Percentiles rank a stretch among this genome's conserved stretches.
Conservation (phyloP, 2,113 vertebrate species). For the Phrynosoma blainvillii region DNA sequence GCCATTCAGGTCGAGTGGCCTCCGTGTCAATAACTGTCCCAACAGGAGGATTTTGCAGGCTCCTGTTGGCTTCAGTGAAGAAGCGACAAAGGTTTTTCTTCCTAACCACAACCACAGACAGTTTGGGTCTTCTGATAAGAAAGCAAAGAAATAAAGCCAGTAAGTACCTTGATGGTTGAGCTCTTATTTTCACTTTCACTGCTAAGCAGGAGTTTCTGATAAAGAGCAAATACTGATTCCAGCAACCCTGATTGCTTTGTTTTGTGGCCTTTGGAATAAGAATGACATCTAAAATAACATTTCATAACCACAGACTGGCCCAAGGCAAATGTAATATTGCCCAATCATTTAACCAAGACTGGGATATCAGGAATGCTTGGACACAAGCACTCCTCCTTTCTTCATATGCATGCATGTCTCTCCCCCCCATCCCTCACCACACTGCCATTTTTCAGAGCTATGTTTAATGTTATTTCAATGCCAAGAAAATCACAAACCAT, state of each 20-base stretch:
- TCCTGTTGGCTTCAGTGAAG: slow-evolving; percentile 28
- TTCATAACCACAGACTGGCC: not conserved
- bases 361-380: not conserved
- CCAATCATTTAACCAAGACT: not conserved
- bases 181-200: not conserved
- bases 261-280: not conserved
- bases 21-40: slow-evolving; percentile 72
- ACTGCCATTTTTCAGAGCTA: not conserved
- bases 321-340: not conserved
- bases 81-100: slow-evolving; percentile 54
- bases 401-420: not conserved
- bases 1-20: slow-evolving; percentile 59
- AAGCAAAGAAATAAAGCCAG: not conserved
- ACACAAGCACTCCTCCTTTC: not conserved
- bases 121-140: slow-evolving; percentile 41
- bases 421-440: no score
- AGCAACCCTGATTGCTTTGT: not conserved
- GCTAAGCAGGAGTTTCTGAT: not conserved
- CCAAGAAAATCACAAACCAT: not conserved
- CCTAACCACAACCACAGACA: slow-evolving; percentile 61
- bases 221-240: not conserved
- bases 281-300: not conserved
- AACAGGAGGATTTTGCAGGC: slow-evolving; percentile 65
- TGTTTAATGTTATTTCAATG: not conserved
- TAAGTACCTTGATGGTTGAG: not conserved